These are phyloP conservation scores for Nyctalus aviator DNA, from an alignment of 2,797 vertebrate species.

Conservation along the genomic window DNA sequence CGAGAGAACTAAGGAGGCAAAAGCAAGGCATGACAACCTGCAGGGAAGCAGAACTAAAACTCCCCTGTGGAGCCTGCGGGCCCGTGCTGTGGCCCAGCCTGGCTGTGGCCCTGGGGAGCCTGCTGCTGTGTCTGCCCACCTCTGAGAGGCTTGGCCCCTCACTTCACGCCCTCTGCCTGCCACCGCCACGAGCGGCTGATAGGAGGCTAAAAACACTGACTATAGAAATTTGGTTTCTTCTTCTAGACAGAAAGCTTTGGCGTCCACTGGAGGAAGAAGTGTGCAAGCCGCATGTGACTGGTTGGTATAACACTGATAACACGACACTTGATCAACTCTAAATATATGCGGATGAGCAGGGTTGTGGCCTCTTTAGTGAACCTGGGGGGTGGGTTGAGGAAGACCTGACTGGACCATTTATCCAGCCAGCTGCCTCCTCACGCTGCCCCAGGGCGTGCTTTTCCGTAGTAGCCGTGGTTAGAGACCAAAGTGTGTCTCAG, in stretches of 20 bases:
- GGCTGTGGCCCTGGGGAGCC: not conserved
- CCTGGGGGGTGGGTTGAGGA: not conserved
- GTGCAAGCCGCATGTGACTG: slow-evolving; percentile 99
- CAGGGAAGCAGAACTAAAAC: slow-evolving; percentile 68
- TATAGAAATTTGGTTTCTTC: slow-evolving; percentile 78
- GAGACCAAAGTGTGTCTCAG: too few species aligned
- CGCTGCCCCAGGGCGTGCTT: not conserved
- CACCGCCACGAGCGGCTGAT: not conserved
- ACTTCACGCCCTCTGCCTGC: not conserved
- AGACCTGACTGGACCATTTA: not conserved
- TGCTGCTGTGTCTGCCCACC: not conserved
- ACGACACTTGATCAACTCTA: slow-evolving; percentile 67
- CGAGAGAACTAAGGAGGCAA: slow-evolving; percentile 6
- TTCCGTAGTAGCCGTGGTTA: not conserved
- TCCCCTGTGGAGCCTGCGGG: slow-evolving; percentile 57
- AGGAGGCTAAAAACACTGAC: slow-evolving; percentile 73
- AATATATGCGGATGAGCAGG: not conserved
- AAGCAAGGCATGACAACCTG: slow-evolving; percentile 55
- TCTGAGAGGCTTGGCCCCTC: not conserved
- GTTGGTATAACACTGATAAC: slow-evolving; percentile 91
- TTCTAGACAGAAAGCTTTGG: slow-evolving; percentile 96
- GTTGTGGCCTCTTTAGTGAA: not conserved
- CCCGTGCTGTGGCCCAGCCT: not conserved
- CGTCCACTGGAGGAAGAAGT: slow-evolving; percentile 97
- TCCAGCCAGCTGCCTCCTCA: not conserved